These are phyloP conservation scores for Bilobella aurantiaca DNA, from an alignment of 1,140 invertebrate species.

Conservation along the genomic window DNA sequence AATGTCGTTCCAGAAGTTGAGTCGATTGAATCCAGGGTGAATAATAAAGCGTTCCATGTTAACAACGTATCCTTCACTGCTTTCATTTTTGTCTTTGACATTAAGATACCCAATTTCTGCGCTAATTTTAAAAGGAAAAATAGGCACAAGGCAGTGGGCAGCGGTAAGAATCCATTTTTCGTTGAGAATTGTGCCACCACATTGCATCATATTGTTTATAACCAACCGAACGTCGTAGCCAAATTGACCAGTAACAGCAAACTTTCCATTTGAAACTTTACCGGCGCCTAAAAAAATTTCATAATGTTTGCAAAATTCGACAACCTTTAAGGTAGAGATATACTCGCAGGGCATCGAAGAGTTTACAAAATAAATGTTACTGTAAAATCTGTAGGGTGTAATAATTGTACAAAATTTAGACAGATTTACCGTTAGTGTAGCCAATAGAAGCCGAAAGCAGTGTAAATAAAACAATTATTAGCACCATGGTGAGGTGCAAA, in stretches of 20 bases:
- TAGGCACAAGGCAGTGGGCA: background rate
- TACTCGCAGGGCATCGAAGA: no score
- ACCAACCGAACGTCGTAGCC: background rate
- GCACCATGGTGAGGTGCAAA: no score
- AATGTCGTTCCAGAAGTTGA: background rate
- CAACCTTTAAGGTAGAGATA: no score
- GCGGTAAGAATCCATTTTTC: background rate
- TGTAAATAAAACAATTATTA: no score
- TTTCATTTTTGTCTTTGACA: background rate
- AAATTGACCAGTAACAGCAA: background rate
- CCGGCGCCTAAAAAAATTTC: background rate
- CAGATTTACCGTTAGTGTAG: no score
- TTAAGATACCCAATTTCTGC: background rate
- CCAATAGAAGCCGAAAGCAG: no score
- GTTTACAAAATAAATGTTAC: no score
- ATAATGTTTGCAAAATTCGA: no score
- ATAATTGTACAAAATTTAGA: no score
- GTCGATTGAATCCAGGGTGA: background rate
- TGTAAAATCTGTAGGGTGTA: no score
- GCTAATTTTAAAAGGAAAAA: background rate
- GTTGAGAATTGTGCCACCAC: background rate
- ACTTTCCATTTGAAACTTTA: background rate
- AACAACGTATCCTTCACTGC: background rate
- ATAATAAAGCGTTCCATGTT: background rate
- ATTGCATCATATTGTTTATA: background rate